Evolutionary conservation across 2,797 vertebrate species (phyloP), one percentile per base, ranked within the genome.

Genomic region (Melanotaenia pygmaea): DNA sequence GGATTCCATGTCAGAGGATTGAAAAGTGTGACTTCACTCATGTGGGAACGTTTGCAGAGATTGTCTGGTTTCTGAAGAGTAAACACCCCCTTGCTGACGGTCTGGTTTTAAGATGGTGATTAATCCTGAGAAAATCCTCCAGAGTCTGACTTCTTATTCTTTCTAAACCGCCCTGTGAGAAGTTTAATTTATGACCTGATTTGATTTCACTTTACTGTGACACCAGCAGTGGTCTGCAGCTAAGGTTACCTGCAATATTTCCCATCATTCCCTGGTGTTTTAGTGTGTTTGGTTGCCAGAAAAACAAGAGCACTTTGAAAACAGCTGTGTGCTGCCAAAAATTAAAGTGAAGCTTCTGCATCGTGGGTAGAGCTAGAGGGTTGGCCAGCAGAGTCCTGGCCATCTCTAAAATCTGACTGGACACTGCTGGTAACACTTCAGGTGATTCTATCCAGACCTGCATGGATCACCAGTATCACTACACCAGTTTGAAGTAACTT

Each of bases 21-120:
- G 5, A 50, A 8, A 35, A 60, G 37, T 35, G 22, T 50, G 72
- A 80, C 51, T 58, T 4, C 9, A 7, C 54, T 67, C 56, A 4
- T 63, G 63, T 34, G 34, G 60, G 32, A 63, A 63, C 61, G 34
- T 75, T 70, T 68, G 35, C 50, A 70, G 34, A 80, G 74, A 60
- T 53, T n/a, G 59, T n/a, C 59, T 72, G 40, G 56, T 72, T 70
- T 64, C 32, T 58, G 53, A 60, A 32, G 58, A 51, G 50, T 58
- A 68, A 80, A 74, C 63, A 58, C 10, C 18, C 67, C 50, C 50
- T 35, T 47, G 28, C 64, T 65, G 70, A 82, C 75, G 74, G 74
- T 68, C 81, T 84, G 83, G 66, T 80, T 79, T 81, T 59, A 28
- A 64, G 69, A 69, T 14, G 3, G 38, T 13, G 20, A 74, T 54